A percentile compares a stretch with the other conserved stretches of the same genome.
phyloP scores from a whole-genome alignment of 2,113 vertebrate genomes.

The Melanerpes aurifrons region DNA sequence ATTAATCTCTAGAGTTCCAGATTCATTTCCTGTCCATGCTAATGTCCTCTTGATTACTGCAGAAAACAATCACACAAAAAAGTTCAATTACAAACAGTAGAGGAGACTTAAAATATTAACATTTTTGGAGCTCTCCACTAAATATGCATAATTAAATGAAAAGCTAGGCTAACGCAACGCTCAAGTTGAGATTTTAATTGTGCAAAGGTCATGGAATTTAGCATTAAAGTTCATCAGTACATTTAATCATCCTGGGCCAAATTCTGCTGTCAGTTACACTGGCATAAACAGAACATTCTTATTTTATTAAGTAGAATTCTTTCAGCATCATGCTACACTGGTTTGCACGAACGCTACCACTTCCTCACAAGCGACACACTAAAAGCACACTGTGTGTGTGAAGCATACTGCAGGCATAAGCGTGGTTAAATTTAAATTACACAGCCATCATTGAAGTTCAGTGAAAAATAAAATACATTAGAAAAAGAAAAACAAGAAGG shows the following conservation, averaged over 20 bases:
- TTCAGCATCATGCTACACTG: neutral
- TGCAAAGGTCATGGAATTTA: conserved; percentile 60
- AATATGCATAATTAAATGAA: conserved; percentile 79
- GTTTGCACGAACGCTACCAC: neutral
- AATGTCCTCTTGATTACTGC: conserved; percentile 78
- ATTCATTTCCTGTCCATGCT: conserved; percentile 79
- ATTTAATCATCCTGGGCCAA: neutral
- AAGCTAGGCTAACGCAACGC: conserved; percentile 67
- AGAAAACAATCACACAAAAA: conserved; percentile 76
- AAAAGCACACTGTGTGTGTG: neutral
- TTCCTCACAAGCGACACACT: neutral
- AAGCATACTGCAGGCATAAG: neutral
- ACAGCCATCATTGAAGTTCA: neutral
- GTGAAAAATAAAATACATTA: neutral
- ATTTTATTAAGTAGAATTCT: neutral
- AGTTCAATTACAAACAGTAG: conserved; percentile 75
- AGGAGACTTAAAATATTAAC: conserved; percentile 82
- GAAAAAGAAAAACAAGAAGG: neutral
- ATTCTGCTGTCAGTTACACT: neutral
- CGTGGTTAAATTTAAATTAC: neutral
- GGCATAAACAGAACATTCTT: neutral
- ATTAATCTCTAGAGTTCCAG: conserved; percentile 82
- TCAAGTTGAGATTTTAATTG: conserved; percentile 70
- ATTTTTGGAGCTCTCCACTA: conserved; percentile 74
- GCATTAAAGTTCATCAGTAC: conserved; percentile 46